Conservation (phyloP, 1,140 invertebrate genomes). For the Oreohelix idahoensis region DNA sequence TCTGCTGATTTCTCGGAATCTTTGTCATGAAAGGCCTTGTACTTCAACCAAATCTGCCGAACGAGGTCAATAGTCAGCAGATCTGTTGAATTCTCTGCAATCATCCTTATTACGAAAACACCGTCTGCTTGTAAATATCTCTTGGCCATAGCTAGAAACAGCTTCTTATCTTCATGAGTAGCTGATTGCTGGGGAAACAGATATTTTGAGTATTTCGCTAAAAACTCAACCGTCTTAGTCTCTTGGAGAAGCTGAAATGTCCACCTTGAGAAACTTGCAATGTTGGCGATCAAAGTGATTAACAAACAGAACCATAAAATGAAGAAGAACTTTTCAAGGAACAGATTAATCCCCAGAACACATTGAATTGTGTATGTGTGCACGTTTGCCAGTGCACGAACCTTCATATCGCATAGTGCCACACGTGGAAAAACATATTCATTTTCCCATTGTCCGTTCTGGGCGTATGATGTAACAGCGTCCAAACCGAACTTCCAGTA, state of each 20-base stretch:
- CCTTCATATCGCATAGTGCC: slow-evolving; percentile 74
- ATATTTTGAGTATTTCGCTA: neutral
- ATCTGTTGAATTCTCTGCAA: neutral
- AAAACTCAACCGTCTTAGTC: neutral
- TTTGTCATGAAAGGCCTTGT: neutral
- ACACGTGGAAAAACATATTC: slow-evolving; percentile 70
- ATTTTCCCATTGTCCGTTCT: slow-evolving; percentile 65
- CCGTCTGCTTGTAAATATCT: neutral
- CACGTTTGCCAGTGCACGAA: slow-evolving; percentile 65
- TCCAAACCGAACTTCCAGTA: slow-evolving; percentile 70
- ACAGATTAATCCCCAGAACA: slow-evolving; percentile 74
- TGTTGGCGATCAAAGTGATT: neutral
- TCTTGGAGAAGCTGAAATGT: neutral
- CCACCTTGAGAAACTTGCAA: neutral
- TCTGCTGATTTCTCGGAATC: neutral
- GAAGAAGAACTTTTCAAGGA: slow-evolving; percentile 72
- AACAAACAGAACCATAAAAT: neutral
- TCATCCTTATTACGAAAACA: slow-evolving; percentile 9
- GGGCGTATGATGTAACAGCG: slow-evolving; percentile 66
- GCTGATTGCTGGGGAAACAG: neutral
- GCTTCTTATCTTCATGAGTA: neutral
- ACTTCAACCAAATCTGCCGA: neutral
- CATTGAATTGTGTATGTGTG: slow-evolving; percentile 70
- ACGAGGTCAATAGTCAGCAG: neutral
- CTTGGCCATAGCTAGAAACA: neutral